Base-by-base conservation (phyloP, 2,113 vertebrate species). In the Spermophilus dauricus region DNA sequence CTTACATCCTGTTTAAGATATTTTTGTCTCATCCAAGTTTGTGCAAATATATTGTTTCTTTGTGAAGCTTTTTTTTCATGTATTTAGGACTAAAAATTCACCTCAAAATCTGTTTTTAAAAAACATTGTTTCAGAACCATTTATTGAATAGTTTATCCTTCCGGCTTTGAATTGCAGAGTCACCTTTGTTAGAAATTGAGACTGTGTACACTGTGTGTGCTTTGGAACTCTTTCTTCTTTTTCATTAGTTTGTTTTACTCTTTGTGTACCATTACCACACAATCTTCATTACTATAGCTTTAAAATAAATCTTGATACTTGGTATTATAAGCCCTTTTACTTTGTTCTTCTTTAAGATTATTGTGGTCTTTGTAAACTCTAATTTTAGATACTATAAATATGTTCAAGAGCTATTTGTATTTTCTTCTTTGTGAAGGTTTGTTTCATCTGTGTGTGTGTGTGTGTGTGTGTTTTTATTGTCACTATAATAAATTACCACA, bases 261-360 rank as follows among this genome's bases (percentile, higher is more conserved):
- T 75, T 28, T 61, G 28, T 39, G 17, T 77, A 30, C 34, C 56
- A 30, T 69, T 77, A 70, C 20, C 48, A 48, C 9, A 61, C 48
- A 10, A 69, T 37, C 84, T 85, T 69, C 37, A 69, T 69, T 78
- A 53, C 34, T 86, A 18, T 28, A 86, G 32, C 65, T 80, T 72
- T 85, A 37, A 51, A 91, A 80, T 72, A 86, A 91, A 72, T 70
- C 42, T 32, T 39, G 7, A 20, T 85, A 77, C 37, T 72, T 95
- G 39, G 20, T 67, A 24, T 95, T 58, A 8, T 75, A 85, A 88
- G 37, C 16, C 56, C 65, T 80, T 34, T n/a, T 89, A 53, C 65
- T 94, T 84, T 85, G 12, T 85, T 95, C 37, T 70, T 51, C 56
- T 89, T 86, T 82, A 70, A 86, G 91, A 58, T 61, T 53, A 39